Conservation (phyloP, 2,797 vertebrate genomes). For the Pitangus sulphuratus region DNA sequence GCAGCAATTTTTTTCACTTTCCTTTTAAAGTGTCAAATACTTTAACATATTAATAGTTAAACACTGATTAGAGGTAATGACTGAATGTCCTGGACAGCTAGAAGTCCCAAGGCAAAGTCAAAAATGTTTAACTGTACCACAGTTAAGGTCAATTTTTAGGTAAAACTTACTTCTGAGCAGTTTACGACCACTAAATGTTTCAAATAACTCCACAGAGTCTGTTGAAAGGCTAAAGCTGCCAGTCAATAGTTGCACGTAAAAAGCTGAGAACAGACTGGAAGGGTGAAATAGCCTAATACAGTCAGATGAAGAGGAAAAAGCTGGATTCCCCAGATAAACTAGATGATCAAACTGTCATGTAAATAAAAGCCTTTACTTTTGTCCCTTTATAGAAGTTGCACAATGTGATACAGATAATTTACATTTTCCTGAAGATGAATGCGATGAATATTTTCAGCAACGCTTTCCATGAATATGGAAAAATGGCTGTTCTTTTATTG, state of each 20-base stretch:
- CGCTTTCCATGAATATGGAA: constrained; percentile 67
- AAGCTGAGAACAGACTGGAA: not conserved
- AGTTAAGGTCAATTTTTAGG: constrained; percentile 15
- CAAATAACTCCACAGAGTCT: not conserved
- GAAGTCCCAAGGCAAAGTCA: not conserved
- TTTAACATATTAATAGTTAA: constrained; percentile 31
- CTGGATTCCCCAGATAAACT: not conserved
- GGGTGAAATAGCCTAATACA: not conserved
- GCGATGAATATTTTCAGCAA: constrained; percentile 43
- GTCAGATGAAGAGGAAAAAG: not conserved
- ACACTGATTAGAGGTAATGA: not conserved
- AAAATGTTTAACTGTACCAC: not conserved
- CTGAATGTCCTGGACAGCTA: not conserved
- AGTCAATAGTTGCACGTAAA: not conserved
- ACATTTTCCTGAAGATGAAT: constrained; percentile 50
- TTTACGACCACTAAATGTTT: constrained; percentile 40
- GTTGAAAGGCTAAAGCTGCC: not conserved
- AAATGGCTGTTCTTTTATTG: constrained; percentile 55
- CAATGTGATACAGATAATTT: constrained; percentile 29
- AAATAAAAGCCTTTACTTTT: constrained; percentile 19
- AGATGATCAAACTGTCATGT: not conserved
- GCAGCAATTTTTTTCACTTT: not conserved
- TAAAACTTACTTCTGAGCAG: constrained; percentile 33
- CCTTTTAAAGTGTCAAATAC: constrained; percentile 6
- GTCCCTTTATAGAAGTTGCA: not conserved